Evolutionary conservation across 2,888 invertebrate species (phyloP).

Genomic region (Pristionchus japonicus): DNA sequence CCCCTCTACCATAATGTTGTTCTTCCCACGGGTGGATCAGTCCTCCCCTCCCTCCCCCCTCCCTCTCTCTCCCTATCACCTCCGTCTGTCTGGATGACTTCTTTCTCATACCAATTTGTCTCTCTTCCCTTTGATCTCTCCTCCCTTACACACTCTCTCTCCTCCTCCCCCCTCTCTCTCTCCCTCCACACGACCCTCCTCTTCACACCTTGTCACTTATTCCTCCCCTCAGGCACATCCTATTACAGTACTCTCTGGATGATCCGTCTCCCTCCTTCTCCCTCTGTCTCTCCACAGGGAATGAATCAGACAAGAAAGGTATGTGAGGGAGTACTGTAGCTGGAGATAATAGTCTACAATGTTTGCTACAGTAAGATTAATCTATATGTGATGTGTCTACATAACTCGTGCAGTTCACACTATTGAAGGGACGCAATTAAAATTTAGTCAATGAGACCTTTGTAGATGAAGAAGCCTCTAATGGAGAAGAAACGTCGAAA

Average conservation of each 20-base stretch:
- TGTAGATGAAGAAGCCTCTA: constrained; percentile 59
- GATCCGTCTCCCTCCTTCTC: not conserved
- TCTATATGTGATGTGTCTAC: no score
- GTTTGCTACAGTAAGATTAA: no score
- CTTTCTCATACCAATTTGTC: constrained; percentile 29
- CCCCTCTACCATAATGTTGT: constrained; percentile 17
- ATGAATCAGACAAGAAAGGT: constrained; percentile 18
- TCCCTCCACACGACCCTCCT: not conserved
- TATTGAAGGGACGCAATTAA: no score
- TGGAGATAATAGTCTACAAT: not conserved
- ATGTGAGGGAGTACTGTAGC: not conserved
- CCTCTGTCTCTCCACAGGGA: constrained; percentile 2
- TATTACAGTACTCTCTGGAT: not conserved
- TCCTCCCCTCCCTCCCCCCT: not conserved
- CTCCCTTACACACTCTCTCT: constrained; percentile 7
- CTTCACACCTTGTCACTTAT: constrained; percentile 32
- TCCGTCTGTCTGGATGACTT: constrained; percentile 28
- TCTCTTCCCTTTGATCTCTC: constrained; percentile 33
- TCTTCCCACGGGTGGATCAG: constrained; percentile 27
- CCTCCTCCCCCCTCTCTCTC: not conserved
- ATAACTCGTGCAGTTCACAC: no score
- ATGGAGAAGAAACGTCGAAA: constrained; percentile 63
- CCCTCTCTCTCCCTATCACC: not conserved
- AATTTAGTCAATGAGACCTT: no score
- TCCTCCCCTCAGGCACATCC: constrained; percentile 6